Base-by-base conservation (phyloP, 37 sponge, comb jelly and placozoan genomes). In the Amphimedon queenslandica region DNA sequence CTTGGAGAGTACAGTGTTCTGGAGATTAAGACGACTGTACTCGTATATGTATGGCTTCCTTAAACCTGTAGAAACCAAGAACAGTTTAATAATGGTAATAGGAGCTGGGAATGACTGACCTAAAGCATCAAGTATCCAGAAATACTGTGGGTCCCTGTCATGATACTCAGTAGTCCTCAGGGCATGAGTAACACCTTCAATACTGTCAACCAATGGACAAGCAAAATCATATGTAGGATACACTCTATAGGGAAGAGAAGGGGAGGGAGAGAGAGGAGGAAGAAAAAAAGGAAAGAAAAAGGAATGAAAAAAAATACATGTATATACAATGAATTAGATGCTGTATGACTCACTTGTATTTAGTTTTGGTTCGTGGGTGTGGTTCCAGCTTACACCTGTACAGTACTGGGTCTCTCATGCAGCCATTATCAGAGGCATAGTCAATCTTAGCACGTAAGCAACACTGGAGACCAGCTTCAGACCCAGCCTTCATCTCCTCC, bases 151-250 rank as follows among this genome's bases (percentile, higher is more conserved):
- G 66, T 93, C 96, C 27, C 93, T 70, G 75, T 98, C 99, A 42
- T 98, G 93, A 77, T 98, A 98, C 85, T 98, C 99, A 20, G 92
- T 98, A 2, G 99, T 98, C 35, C 99, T 71, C 36, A 98, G 85
- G 43, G 95, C 95, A 67, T 98, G 99, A 24, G 99, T 98, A 63
- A 98, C 95, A 24, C 99, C 99, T 83, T 98, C 99, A 11, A 89
- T 55, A 36, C 96, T 94, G 93, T 98, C 99, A 37, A 95, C 91
- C 16, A 98, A 91, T 40, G 99, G 95, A 75, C 95, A 94, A 23
- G 99, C 99, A 82, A 98, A 98, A 80, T 98, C 99, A 66, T 98
- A 98, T 38, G 90, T 98, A 20, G 99, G 99, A 72, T 98, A 98
- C 25, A 90, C 96, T 76, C 96, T 98, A 80, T 29, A 42, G 37